A percentile compares a stretch with the other conserved stretches of the same genome.
Evolutionary conservation across 2,797 vertebrate species (phyloP).

Genomic region (Margarornis squamiger): DNA sequence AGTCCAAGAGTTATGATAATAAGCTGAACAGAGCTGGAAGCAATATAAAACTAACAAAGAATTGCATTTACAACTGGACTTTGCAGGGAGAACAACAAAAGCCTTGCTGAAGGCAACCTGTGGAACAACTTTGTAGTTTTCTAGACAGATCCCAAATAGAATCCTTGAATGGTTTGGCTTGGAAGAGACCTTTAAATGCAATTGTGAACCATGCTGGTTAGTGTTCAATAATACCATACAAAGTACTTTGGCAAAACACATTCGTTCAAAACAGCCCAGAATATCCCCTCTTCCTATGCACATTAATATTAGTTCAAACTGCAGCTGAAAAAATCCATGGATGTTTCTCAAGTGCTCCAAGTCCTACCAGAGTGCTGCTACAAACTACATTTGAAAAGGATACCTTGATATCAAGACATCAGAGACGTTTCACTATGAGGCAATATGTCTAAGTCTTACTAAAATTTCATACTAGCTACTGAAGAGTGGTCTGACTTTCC

Average conservation of each 20-base stretch:
- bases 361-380: not conserved
- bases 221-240: not conserved
- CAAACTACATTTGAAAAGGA: not conserved
- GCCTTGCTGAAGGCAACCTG: not conserved
- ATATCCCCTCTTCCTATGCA: not conserved
- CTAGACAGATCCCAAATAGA: not conserved
- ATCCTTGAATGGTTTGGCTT: not conserved
- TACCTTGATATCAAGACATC: not conserved
- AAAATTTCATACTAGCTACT: not conserved
- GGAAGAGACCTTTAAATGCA: not conserved
- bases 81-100: not conserved
- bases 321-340: not conserved
- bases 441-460: accelerated
- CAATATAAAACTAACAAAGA: not conserved
- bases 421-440: not conserved
- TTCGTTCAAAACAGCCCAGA: not conserved
- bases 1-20: not conserved
- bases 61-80: not conserved
- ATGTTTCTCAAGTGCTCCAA: not conserved
- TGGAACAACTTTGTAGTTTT: not conserved
- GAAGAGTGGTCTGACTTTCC: not conserved
- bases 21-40: not conserved
- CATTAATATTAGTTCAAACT: not conserved
- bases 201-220: not conserved
- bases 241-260: not conserved